A percentile compares a stretch with the other conserved stretches of the same genome.
These are phyloP conservation scores for Crocallis elinguaria DNA, from an alignment of 2,888 invertebrate genomes.

Conservation along the genomic window DNA sequence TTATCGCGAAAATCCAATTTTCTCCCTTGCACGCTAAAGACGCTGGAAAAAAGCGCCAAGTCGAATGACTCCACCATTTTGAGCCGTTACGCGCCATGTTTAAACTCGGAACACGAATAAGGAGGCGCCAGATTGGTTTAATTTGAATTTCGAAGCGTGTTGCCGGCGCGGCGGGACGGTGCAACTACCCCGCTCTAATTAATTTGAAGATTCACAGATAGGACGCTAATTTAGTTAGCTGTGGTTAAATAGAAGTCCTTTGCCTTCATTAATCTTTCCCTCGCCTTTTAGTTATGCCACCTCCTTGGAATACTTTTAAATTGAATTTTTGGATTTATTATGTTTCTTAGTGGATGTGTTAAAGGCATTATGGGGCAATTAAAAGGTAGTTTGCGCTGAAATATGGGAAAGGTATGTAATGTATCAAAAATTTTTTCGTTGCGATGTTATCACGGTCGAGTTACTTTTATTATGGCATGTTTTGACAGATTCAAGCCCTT, in stretches of 20 bases:
- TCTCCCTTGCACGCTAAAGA: constrained; percentile 84
- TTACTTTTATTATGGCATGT: too few species aligned
- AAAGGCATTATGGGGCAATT: constrained; percentile 27
- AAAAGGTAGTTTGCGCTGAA: constrained; percentile 31
- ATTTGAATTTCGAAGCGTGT: constrained; percentile 82
- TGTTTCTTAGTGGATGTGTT: constrained; percentile 16
- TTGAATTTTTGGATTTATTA: constrained; percentile 39
- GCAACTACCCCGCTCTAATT: constrained; percentile 74
- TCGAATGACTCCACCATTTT: constrained; percentile 82
- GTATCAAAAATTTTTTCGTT: constrained; percentile 27
- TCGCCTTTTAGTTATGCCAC: constrained; percentile 63
- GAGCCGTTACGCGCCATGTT: constrained; percentile 81
- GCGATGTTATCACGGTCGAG: constrained; percentile 9
- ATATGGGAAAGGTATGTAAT: constrained; percentile 26
- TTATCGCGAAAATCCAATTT: constrained; percentile 85
- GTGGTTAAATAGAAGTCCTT: constrained; percentile 72
- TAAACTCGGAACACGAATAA: constrained; percentile 81
- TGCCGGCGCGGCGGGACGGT: constrained; percentile 46
- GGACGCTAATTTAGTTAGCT: constrained; percentile 80
- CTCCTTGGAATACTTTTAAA: constrained; percentile 51
- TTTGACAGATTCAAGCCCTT: too few species aligned
- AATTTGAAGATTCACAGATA: constrained; percentile 83
- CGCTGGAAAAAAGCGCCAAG: constrained; percentile 83
- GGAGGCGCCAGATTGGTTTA: constrained; percentile 85
- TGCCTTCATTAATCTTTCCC: constrained; percentile 73